Percentiles rank a stretch among this genome's conserved stretches.
Conservation (phyloP, 2,888 invertebrate genomes). For the Thymelicus lineola region DNA sequence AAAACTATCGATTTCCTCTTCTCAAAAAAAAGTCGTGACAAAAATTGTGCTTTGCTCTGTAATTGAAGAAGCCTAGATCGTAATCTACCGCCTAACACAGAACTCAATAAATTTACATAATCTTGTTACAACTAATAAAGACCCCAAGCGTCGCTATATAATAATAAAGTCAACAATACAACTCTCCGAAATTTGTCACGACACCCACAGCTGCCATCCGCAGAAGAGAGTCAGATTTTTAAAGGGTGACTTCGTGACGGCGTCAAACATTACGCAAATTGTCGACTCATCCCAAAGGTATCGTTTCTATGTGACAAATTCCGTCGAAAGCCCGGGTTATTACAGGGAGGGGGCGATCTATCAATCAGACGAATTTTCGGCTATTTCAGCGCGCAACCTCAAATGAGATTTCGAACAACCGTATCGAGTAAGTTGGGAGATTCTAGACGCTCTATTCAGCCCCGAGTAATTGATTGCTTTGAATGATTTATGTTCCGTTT, state of each 20-base stretch:
- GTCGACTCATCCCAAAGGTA: conserved; percentile 56
- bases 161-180: conserved; percentile 2
- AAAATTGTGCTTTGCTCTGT: too few relatives aligned
- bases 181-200: conserved; percentile 7
- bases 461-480: conserved; percentile 29
- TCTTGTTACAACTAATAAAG: not conserved
- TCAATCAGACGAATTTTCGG: conserved; percentile 59
- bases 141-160: not conserved
- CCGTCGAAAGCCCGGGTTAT: conserved; percentile 62
- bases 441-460: conserved; percentile 32
- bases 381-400: conserved; percentile 43
- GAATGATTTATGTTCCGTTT: conserved; percentile 34
- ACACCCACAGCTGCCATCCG: conserved; percentile 1
- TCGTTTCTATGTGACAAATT: conserved; percentile 68
- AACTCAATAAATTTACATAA: not conserved
- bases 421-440: conserved; percentile 31
- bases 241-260: conserved; percentile 29
- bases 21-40: too few relatives aligned
- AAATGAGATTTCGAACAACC: conserved; percentile 38
- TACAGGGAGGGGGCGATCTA: conserved; percentile 54
- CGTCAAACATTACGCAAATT: conserved; percentile 34
- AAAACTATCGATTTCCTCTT: too few relatives aligned
- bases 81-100: not conserved
- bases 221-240: conserved; percentile 21
- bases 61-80: too few relatives aligned